phyloP scores from a whole-genome alignment of 2,113 vertebrate species.

The Sporophila hypoxantha region DNA sequence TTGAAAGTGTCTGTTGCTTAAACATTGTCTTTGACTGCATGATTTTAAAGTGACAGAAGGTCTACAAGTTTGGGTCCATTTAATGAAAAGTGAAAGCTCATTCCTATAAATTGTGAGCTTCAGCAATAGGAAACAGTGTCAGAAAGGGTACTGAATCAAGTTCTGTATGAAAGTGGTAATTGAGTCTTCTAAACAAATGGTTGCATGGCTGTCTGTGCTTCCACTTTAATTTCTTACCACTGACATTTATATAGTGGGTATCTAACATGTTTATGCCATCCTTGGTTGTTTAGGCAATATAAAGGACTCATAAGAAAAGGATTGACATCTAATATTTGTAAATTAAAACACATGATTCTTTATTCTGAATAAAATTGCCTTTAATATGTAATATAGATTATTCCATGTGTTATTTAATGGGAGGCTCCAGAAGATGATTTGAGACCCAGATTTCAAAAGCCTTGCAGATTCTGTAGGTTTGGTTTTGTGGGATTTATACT shows the following conservation, averaged over 20 bases:
- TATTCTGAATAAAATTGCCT: not conserved
- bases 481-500: not conserved
- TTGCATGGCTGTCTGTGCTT: not conserved
- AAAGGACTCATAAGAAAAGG: not conserved
- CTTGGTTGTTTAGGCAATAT: not conserved
- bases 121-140: constrained; percentile 28
- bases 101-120: constrained; percentile 30
- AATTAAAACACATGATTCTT: not conserved
- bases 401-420: not conserved
- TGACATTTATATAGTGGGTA: not conserved
- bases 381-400: not conserved
- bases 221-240: not conserved
- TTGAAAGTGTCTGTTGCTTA: constrained; percentile 36
- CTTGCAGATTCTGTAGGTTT: not conserved
- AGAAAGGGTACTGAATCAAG: constrained; percentile 8
- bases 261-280: not conserved
- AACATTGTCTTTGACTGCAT: constrained; percentile 36
- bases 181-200: constrained; percentile 43
- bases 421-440: not conserved
- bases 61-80: not conserved
- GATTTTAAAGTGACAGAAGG: constrained; percentile 30
- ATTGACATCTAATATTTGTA: not conserved
- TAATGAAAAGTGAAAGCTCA: not conserved
- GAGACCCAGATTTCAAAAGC: not conserved
- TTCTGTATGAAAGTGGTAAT: constrained; percentile 17